These are phyloP conservation scores for Vidua chalybeata DNA, from an alignment of 2,113 vertebrate genomes.

Conservation along the genomic window DNA sequence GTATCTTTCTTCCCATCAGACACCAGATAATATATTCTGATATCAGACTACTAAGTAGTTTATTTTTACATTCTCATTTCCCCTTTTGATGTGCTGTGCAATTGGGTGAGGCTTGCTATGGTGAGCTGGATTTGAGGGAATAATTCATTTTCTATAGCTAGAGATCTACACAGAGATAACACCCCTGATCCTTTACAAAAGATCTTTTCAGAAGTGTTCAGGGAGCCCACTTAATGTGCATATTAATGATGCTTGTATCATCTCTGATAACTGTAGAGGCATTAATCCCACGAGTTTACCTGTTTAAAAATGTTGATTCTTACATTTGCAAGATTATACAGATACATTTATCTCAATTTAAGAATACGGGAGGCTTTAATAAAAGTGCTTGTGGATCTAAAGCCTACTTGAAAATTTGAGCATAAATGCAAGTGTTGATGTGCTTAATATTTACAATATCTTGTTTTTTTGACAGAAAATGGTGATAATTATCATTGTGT, in stretches of 20 bases:
- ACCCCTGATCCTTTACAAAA: rapidly evolving
- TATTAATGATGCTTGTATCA: neutral
- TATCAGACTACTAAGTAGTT: neutral
- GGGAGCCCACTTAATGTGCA: neutral
- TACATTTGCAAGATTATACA: neutral
- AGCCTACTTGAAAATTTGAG: neutral
- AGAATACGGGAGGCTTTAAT: neutral
- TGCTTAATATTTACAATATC: neutral
- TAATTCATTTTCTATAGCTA: neutral
- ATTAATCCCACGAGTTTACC: neutral
- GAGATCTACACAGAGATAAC: neutral
- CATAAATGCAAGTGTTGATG: neutral
- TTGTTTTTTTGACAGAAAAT: conserved; percentile 86
- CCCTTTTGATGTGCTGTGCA: neutral
- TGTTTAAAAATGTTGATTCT: neutral
- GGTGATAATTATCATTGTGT: conserved; percentile 82
- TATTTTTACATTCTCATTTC: neutral
- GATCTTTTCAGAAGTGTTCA: neutral
- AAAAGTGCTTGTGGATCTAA: neutral
- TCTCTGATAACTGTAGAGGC: neutral
- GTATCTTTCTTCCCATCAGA: neutral
- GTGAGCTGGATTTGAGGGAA: neutral
- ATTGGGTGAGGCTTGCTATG: neutral
- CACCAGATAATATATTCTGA: neutral
- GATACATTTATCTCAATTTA: neutral